Base-by-base conservation (phyloP, 2,113 vertebrate genomes). In the Calidris pugnax region DNA sequence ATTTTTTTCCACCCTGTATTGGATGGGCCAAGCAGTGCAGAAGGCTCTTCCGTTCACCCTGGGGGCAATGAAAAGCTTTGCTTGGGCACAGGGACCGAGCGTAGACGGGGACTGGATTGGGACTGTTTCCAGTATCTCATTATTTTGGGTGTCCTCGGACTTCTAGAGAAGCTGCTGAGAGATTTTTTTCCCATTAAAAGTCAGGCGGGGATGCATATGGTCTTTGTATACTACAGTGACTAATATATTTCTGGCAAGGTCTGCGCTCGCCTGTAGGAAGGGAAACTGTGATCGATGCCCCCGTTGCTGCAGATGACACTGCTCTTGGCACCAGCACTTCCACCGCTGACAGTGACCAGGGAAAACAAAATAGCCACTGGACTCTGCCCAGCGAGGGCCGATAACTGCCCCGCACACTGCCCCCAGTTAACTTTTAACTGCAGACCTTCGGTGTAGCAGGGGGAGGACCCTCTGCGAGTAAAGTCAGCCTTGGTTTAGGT, bases 201-300 rank as follows among this genome's bases (percentile, higher is more conserved):
- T 76, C 95, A 73, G 89, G 67, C 33, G 0, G 74, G 62, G 37
- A 45, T 90, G 48, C 96, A 84, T 95, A 89, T 80, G 90, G 79
- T 77, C 96, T 89, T 90, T 93, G 95, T 96, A 94, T 95, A 95
- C 90, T 64, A 95, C 90, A 64, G 76, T 95, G 95, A 94, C 96
- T 95, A 95, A 96, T 90, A 63, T 43, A 82, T 87, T 95, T 95
- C 84, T 95, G 95, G 95, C 94, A 91, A 92, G 77, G 62, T 84
- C 62, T 45, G 79, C 3, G 10, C 53, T 90, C 4, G 21, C 73
- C 85, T 9, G 33, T 92, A 90, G 95, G 90, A 93, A 90, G 83
- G 92, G 95, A 92, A 88, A 92, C 90, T 86, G 85, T 85, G 95
- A 90, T 96, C 78, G 39, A 90, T 97, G 94, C 67, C 95, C 91